Conservation (phyloP, 2,797 vertebrate species). For the Mionectes olivaceus region DNA sequence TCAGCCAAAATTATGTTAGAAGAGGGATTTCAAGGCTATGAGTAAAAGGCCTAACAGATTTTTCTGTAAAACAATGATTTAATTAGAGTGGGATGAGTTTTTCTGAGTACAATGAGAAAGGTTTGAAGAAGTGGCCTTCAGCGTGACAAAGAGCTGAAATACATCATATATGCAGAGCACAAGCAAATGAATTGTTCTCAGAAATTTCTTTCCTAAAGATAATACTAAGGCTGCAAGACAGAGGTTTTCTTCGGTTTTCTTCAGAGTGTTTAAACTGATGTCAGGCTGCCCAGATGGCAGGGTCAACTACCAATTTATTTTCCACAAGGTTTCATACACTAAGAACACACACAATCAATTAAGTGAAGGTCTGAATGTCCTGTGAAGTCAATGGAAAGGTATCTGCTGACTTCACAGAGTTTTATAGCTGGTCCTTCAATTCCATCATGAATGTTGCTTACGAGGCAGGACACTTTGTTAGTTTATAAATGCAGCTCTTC, state of each 20-base stretch:
- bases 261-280: neutral
- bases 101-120: neutral
- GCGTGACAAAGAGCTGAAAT: neutral
- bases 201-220: neutral
- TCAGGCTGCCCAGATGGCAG: neutral
- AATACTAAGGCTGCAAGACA: neutral
- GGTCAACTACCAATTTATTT: neutral
- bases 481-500: neutral
- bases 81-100: neutral
- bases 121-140: neutral
- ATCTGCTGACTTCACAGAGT: neutral
- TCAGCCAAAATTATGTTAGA: neutral
- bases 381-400: neutral
- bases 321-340: neutral
- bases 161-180: neutral
- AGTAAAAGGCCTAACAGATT: neutral
- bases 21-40: neutral
- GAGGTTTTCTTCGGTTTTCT: neutral
- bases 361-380: neutral
- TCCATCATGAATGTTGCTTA: neutral
- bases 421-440: neutral
- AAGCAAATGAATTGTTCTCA: neutral
- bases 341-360: neutral
- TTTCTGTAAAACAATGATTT: constrained; percentile 5
- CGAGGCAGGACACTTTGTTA: neutral